Percentiles rank a stretch among this genome's conserved stretches.
These are phyloP conservation scores for Pseudochaenichthys georgianus DNA, from an alignment of 2,797 vertebrate species.

Conservation along the genomic window DNA sequence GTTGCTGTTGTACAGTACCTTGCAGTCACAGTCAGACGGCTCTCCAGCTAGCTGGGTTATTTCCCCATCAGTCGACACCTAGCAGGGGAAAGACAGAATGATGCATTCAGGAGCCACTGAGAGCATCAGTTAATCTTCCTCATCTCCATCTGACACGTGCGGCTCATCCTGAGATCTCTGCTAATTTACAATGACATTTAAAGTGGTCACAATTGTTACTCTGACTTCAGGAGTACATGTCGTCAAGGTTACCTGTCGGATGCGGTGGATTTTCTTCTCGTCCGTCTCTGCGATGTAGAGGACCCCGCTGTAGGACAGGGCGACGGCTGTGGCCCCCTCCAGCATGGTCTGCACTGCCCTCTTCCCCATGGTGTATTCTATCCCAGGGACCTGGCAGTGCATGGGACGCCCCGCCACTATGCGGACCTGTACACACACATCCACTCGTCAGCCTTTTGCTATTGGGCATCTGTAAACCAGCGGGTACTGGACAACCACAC, in stretches of 20 bases:
- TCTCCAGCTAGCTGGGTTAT: constrained; percentile 95
- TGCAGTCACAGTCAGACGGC: constrained; percentile 96
- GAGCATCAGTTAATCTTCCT: background rate
- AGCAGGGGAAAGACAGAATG: background rate
- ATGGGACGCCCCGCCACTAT: constrained; percentile 96
- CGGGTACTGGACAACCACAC: too few relatives aligned
- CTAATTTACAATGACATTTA: background rate
- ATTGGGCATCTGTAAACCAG: too few relatives aligned
- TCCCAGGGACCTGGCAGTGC: constrained; percentile 97
- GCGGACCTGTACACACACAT: constrained; percentile 85
- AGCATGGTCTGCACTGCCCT: constrained; percentile 94
- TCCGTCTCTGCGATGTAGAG: constrained; percentile 97
- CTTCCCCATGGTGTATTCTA: constrained; percentile 93
- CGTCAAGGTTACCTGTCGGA: constrained; percentile 85
- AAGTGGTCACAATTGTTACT: background rate
- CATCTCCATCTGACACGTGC: background rate
- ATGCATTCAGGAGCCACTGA: background rate
- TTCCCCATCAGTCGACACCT: constrained; percentile 96
- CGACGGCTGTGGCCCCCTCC: constrained; percentile 94
- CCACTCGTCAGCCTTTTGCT: too few relatives aligned
- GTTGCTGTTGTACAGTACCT: constrained; percentile 71
- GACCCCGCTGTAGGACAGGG: constrained; percentile 95
- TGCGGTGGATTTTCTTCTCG: constrained; percentile 97
- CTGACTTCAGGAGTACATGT: background rate
- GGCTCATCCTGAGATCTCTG: too few relatives aligned